These are phyloP conservation scores for Tetragnatha montana DNA, from an alignment of 2,888 invertebrate genomes.

Conservation along the genomic window DNA sequence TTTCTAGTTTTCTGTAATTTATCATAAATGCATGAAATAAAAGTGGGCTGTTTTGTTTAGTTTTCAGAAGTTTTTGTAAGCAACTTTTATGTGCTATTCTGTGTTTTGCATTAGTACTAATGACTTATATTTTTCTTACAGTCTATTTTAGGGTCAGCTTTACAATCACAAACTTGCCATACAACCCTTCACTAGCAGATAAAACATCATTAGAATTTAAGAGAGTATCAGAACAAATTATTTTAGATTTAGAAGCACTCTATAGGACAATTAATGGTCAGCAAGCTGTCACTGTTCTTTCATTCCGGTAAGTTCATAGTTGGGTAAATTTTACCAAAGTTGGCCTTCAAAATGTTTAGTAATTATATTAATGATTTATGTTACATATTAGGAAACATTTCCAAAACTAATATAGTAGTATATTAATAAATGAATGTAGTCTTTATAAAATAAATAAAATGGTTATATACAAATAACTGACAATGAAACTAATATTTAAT, in stretches of 20 bases:
- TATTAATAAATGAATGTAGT: too few species aligned
- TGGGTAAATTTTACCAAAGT: too few species aligned
- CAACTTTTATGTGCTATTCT: neutral
- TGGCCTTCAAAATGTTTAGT: too few species aligned
- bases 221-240: conserved; percentile 80
- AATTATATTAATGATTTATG: too few species aligned
- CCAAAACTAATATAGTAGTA: too few species aligned
- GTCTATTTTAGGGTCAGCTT: conserved; percentile 80
- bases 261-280: conserved; percentile 80
- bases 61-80: neutral
- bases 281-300: conserved; percentile 82
- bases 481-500: too few species aligned
- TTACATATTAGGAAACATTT: too few species aligned
- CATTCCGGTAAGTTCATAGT: conserved; percentile 82
- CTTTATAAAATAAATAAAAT: too few species aligned
- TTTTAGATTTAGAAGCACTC: conserved; percentile 80
- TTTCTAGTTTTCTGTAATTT: too few species aligned
- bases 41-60: too few species aligned
- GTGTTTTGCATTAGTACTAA: neutral
- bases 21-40: too few species aligned
- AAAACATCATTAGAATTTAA: conserved; percentile 81
- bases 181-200: conserved; percentile 79
- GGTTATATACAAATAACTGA: too few species aligned
- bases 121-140: conserved; percentile 71
- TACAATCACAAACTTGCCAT: conserved; percentile 81